phyloP scores from a whole-genome alignment of 2,888 invertebrate species.

The Lasioglossum oenotherae region DNA sequence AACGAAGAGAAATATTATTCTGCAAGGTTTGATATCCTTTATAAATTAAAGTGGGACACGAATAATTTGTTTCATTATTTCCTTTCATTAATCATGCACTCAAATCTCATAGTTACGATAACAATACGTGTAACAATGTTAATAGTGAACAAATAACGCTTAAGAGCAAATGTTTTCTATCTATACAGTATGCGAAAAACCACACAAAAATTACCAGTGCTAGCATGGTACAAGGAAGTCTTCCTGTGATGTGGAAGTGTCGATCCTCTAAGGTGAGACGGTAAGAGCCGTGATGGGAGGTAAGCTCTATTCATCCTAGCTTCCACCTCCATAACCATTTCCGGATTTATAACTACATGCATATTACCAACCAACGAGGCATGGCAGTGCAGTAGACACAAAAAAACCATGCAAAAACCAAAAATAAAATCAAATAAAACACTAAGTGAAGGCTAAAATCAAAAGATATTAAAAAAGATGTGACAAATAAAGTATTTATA shows the following conservation, averaged over 20 bases:
- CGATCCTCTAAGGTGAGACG: slow-evolving; percentile 82
- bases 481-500: slow-evolving; percentile 29
- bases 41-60: background rate
- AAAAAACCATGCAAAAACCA: slow-evolving; percentile 84
- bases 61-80: background rate
- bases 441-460: slow-evolving; percentile 46
- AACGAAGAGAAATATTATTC: background rate
- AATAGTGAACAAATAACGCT: slow-evolving; percentile 14
- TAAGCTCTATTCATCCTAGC: slow-evolving; percentile 91
- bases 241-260: slow-evolving; percentile 83
- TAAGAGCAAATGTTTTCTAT: slow-evolving; percentile 28
- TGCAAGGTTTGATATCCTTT: background rate
- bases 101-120: background rate
- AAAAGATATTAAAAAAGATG: slow-evolving; percentile 35
- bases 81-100: background rate
- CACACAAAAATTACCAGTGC: slow-evolving; percentile 79
- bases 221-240: slow-evolving; percentile 82
- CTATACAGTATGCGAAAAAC: slow-evolving; percentile 38
- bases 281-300: slow-evolving; percentile 89
- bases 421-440: slow-evolving; percentile 78
- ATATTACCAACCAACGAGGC: slow-evolving; percentile 80
- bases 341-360: slow-evolving; percentile 93
- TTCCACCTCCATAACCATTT: slow-evolving; percentile 95
- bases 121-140: slow-evolving; percentile 11
- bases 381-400: slow-evolving; percentile 82